Percentiles rank a stretch among this genome's conserved stretches.
These are phyloP conservation scores for Ciconia boyciana DNA, from an alignment of 2,113 vertebrate species.

Conservation along the genomic window DNA sequence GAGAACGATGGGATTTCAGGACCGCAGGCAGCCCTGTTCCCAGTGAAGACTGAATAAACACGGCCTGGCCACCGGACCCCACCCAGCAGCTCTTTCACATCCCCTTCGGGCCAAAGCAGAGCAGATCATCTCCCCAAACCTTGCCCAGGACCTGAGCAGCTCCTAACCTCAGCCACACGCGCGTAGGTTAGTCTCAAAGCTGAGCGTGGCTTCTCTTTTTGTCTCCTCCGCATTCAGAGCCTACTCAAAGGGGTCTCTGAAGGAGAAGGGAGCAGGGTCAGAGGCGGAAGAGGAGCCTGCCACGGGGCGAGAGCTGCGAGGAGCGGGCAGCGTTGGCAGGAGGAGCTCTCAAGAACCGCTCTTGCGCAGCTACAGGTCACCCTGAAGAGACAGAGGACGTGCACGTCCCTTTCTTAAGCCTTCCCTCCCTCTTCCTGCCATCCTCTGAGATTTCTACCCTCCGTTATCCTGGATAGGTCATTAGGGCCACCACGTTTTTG, in stretches of 20 bases:
- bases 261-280: neutral
- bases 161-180: neutral
- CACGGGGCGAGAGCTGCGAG: neutral
- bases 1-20: neutral
- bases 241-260: neutral
- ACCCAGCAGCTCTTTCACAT: neutral
- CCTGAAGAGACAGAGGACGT: fast-evolving
- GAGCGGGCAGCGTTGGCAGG: neutral
- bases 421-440: neutral
- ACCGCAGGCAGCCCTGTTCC: fast-evolving
- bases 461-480: too few relatives aligned
- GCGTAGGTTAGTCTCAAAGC: fast-evolving
- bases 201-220: neutral
- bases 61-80: neutral
- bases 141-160: neutral
- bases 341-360: neutral
- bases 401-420: fast-evolving
- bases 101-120: too few relatives aligned
- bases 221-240: neutral
- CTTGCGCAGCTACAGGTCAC: neutral
- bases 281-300: neutral
- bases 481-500: neutral
- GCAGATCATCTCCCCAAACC: neutral
- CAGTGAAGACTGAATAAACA: fast-evolving
- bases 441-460: neutral